These are phyloP conservation scores for Archips xylosteana DNA, from an alignment of 2,888 invertebrate species.

Conservation along the genomic window DNA sequence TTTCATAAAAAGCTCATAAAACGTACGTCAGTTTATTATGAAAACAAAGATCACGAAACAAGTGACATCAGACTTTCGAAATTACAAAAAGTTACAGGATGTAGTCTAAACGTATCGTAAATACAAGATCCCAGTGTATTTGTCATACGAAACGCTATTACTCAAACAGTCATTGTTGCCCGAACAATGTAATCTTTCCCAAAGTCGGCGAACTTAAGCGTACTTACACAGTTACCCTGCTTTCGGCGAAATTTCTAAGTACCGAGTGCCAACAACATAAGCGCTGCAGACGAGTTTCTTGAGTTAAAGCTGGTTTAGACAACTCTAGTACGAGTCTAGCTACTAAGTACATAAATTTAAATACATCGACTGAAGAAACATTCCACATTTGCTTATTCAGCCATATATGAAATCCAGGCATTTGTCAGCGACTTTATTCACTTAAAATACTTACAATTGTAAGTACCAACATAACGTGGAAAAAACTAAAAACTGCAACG, in stretches of 20 bases:
- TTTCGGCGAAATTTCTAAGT: slow-evolving; percentile 24
- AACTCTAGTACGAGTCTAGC: neutral
- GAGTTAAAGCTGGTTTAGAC: slow-evolving; percentile 20
- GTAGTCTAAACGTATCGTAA: slow-evolving; percentile 19
- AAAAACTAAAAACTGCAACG: too few species aligned
- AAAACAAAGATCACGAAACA: neutral
- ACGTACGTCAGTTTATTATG: too few species aligned
- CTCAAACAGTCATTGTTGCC: slow-evolving; percentile 37
- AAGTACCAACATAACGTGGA: too few species aligned
- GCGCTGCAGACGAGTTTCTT: slow-evolving; percentile 17
- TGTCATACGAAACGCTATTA: slow-evolving; percentile 24
- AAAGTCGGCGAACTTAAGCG: slow-evolving; percentile 36
- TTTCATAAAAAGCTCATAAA: too few species aligned
- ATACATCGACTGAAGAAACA: neutral
- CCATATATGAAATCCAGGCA: too few species aligned
- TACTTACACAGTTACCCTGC: slow-evolving; percentile 30
- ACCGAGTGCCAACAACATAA: slow-evolving; percentile 23
- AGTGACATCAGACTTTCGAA: neutral
- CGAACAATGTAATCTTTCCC: slow-evolving; percentile 38
- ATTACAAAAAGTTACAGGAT: neutral
- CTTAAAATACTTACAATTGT: too few species aligned
- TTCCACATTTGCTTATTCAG: neutral
- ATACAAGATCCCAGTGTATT: slow-evolving; percentile 9
- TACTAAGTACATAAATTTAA: neutral
- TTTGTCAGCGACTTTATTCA: too few species aligned